A percentile compares a stretch with the other conserved stretches of the same genome.
Evolutionary conservation across 2,797 vertebrate species (phyloP).

Genomic region (Muraenolepis orangiensis): DNA sequence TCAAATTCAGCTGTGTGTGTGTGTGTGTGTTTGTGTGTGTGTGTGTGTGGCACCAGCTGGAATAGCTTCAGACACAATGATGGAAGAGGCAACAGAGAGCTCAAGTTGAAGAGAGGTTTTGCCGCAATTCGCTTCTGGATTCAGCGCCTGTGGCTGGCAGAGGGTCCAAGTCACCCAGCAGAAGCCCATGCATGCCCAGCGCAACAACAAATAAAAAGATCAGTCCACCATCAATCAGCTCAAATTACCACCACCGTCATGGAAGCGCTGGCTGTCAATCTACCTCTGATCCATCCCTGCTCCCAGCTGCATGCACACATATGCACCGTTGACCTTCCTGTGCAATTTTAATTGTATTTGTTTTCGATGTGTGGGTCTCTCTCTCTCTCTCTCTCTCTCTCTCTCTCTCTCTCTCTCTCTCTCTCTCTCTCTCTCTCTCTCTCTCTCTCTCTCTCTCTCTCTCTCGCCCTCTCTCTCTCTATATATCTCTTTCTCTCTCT

Average conservation of each 20-base stretch:
- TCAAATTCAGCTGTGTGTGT: too few species aligned
- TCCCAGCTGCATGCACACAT: not conserved
- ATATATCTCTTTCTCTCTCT: too few species aligned
- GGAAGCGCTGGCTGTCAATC: conserved; percentile 56
- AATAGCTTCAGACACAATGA: conserved; percentile 45
- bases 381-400: not conserved
- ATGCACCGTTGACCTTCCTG: not conserved
- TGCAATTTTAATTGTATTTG: not conserved
- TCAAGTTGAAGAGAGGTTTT: conserved; percentile 36
- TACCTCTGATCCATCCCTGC: conserved; percentile 29
- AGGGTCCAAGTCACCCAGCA: conserved; percentile 27
- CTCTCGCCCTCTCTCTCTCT: too few species aligned
- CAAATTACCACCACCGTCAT: conserved; percentile 52
- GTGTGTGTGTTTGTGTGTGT: conserved; percentile 3
- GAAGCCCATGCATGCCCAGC: conserved; percentile 49
- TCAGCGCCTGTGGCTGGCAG: not conserved
- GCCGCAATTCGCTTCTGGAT: conserved; percentile 1
- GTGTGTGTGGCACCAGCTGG: conserved; percentile 10
- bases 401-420: too few species aligned
- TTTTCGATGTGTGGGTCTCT: not conserved
- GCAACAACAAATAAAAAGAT: conserved; percentile 42
- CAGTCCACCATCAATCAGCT: conserved; percentile 61
- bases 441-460: not conserved
- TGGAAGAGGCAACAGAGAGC: conserved; percentile 21
- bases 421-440: too few species aligned